Evolutionary conservation across 2,888 invertebrate genomes (phyloP).

Genomic region (Drosophila meridionalis): DNA sequence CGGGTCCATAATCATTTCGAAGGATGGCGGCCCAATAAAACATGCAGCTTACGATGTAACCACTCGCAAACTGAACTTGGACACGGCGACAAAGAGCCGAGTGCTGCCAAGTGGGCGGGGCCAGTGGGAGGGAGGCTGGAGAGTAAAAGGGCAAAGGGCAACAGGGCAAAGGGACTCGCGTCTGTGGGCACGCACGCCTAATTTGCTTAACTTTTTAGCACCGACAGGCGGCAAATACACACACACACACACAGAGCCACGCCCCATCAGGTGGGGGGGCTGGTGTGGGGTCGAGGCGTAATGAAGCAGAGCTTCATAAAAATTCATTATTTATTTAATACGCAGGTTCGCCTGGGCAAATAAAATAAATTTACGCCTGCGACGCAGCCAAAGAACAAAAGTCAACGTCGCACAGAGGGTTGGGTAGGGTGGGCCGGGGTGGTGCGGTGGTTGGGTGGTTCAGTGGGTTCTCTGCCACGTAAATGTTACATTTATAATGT

Average conservation of each 20-base stretch:
- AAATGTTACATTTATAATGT: conserved; percentile 78
- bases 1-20: conserved; percentile 65
- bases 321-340: conserved; percentile 80
- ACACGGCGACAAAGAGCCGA: conserved; percentile 10
- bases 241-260: conserved; percentile 4
- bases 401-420: conserved; percentile 39
- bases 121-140: background rate
- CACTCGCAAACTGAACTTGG: conserved; percentile 29
- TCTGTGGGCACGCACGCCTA: conserved; percentile 71
- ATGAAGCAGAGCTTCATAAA: conserved; percentile 79
- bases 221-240: conserved; percentile 44
- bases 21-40: conserved; percentile 66
- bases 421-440: background rate
- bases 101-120: background rate
- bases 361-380: conserved; percentile 78
- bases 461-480: conserved; percentile 49
- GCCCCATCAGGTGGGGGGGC: background rate
- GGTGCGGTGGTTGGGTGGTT: background rate
- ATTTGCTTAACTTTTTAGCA: conserved; percentile 79
- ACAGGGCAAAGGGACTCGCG: conserved; percentile 50
- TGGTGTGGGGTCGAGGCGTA: conserved; percentile 36
- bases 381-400: conserved; percentile 58
- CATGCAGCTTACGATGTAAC: conserved; percentile 70
- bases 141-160: background rate
- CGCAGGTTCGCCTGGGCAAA: conserved; percentile 60